Conservation (phyloP, 2,797 vertebrate species). For the Danio kyathit region DNA sequence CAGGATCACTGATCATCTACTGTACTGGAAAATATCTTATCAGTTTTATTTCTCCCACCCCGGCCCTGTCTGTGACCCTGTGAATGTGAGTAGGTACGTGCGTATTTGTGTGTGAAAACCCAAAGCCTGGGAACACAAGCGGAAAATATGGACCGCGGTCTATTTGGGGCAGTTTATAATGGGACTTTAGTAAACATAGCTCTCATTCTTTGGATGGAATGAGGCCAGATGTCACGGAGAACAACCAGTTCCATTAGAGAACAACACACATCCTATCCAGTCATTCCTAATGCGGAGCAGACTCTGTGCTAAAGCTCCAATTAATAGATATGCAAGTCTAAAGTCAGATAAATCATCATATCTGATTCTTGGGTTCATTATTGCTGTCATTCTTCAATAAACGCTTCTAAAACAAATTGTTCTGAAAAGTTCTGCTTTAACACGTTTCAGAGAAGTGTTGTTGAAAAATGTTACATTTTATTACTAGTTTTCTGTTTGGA, state of each 20-base stretch:
- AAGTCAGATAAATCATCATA: not conserved
- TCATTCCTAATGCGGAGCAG: not conserved
- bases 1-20: not conserved
- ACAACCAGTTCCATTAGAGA: slow-evolving; percentile 15
- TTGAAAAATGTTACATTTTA: too few species aligned
- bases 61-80: slow-evolving; percentile 28
- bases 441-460: too few species aligned
- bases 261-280: not conserved
- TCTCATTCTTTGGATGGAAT: slow-evolving; percentile 19
- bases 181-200: slow-evolving; percentile 53
- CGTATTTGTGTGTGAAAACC: slow-evolving; percentile 25
- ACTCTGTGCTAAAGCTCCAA: not conserved
- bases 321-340: not conserved
- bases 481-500: too few species aligned
- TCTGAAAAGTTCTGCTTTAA: not conserved
- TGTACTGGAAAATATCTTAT: slow-evolving; percentile 14
- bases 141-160: slow-evolving; percentile 12
- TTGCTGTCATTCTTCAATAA: not conserved
- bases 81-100: not conserved
- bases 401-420: not conserved
- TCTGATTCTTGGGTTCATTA: not conserved
- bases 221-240: slow-evolving; percentile 21
- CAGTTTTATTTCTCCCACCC: not conserved
- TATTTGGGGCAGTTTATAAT: slow-evolving; percentile 49
- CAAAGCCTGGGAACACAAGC: slow-evolving; percentile 45